phyloP scores from a whole-genome alignment of 2,113 vertebrate species.

The Vidua chalybeata region DNA sequence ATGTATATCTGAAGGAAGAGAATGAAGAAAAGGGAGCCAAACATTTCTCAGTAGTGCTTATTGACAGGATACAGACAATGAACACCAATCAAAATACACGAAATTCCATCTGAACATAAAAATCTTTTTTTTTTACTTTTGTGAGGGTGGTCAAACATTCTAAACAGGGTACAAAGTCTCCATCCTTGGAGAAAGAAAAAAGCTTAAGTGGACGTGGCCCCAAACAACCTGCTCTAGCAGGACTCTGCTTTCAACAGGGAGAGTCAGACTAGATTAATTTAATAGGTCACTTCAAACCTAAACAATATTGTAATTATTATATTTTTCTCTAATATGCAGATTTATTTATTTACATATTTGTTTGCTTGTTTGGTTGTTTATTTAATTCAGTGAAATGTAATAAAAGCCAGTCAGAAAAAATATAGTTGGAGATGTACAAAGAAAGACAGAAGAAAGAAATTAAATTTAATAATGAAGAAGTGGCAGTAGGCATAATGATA shows the following conservation, averaged over 20 bases:
- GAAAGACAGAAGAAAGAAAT: background rate
- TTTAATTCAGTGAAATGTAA: background rate
- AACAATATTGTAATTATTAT: background rate
- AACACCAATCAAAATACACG: background rate
- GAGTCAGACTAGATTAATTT: background rate
- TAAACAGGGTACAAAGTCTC: background rate
- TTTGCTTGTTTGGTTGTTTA: background rate
- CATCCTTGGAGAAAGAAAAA: background rate
- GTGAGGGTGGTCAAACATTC: background rate
- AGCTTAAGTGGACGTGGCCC: accelerated
- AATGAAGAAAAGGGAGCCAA: background rate
- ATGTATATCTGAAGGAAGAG: background rate
- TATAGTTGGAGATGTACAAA: background rate
- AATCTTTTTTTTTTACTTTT: background rate
- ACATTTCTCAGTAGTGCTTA: background rate
- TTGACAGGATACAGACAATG: background rate
- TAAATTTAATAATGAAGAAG: background rate
- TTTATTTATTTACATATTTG: background rate
- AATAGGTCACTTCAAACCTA: background rate
- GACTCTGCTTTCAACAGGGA: background rate
- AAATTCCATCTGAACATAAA: background rate
- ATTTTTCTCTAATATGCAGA: background rate
- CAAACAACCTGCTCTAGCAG: background rate
- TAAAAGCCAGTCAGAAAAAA: background rate
- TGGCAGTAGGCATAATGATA: background rate